Conservation (phyloP, 2,113 vertebrate species). For the Grallaria varia region DNA sequence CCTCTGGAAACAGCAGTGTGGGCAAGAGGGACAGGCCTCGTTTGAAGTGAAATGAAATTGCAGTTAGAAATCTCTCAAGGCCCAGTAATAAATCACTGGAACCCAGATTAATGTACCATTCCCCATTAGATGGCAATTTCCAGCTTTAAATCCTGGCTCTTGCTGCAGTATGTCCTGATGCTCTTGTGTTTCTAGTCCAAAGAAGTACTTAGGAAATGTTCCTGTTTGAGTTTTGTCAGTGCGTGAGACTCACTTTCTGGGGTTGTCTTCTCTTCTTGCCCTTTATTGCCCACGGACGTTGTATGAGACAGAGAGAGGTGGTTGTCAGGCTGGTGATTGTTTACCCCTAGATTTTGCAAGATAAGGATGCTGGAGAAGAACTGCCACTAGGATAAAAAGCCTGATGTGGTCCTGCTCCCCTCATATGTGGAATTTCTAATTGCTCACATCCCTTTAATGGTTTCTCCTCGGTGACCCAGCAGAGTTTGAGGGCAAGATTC, state of each 20-base stretch:
- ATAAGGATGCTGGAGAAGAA: not conserved
- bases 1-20: not conserved
- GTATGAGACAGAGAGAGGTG: not conserved
- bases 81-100: not conserved
- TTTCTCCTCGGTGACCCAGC: not conserved
- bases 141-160: not conserved
- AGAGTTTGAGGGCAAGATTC: not conserved
- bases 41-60: conserved; percentile 5
- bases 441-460: not conserved
- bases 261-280: not conserved
- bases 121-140: not conserved
- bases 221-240: not conserved
- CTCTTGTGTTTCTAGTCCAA: not conserved
- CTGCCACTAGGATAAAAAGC: not conserved
- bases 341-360: not conserved
- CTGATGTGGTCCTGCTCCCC: not conserved
- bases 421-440: not conserved
- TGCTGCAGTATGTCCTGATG: not conserved
- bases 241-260: not conserved
- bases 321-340: not conserved
- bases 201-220: not conserved
- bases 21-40: not conserved
- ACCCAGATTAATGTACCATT: conserved; percentile 11
- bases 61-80: not conserved
- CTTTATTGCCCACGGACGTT: not conserved